Evolutionary conservation across 1,140 invertebrate species (phyloP).

Genomic region (Drosophila santomea): DNA sequence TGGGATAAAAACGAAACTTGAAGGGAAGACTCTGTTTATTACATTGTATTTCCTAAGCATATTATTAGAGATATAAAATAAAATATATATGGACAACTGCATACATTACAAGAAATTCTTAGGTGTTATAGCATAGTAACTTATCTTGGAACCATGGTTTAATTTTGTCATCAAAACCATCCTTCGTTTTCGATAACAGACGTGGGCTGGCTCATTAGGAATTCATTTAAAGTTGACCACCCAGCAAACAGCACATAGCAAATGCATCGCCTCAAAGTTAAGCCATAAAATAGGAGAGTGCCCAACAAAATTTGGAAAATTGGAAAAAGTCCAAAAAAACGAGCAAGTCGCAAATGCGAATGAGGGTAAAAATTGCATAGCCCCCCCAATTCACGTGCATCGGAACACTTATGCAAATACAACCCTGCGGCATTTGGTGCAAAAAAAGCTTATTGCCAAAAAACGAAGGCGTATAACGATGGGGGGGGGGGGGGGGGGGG

Average conservation of each 20-base stretch:
- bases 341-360: slow-evolving; percentile 23
- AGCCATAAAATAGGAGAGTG: slow-evolving; percentile 27
- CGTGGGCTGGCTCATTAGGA: slow-evolving; percentile 27
- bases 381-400: slow-evolving; percentile 17
- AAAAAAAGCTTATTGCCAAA: slow-evolving; percentile 76
- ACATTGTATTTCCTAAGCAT: too few relatives aligned
- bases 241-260: not conserved
- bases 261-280: slow-evolving; percentile 39
- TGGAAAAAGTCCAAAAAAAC: not conserved
- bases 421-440: slow-evolving; percentile 66
- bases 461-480: slow-evolving; percentile 30
- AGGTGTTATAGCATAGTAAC: too few relatives aligned
- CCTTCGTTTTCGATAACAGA: slow-evolving; percentile 14
- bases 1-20: slow-evolving; percentile 13
- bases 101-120: too few relatives aligned
- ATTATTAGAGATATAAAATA: not conserved
- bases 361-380: slow-evolving; percentile 41
- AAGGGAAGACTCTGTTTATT: not conserved
- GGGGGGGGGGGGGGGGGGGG: too few relatives aligned
- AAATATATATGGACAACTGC: too few relatives aligned
- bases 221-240: slow-evolving; percentile 28
- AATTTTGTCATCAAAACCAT: not conserved
- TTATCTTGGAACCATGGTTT: too few relatives aligned
- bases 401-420: slow-evolving; percentile 70
- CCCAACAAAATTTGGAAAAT: not conserved